Evolutionary conservation across 2,888 invertebrate genomes (phyloP), one percentile per base, ranked within the genome.

Genomic region (Corythucha ciliata): DNA sequence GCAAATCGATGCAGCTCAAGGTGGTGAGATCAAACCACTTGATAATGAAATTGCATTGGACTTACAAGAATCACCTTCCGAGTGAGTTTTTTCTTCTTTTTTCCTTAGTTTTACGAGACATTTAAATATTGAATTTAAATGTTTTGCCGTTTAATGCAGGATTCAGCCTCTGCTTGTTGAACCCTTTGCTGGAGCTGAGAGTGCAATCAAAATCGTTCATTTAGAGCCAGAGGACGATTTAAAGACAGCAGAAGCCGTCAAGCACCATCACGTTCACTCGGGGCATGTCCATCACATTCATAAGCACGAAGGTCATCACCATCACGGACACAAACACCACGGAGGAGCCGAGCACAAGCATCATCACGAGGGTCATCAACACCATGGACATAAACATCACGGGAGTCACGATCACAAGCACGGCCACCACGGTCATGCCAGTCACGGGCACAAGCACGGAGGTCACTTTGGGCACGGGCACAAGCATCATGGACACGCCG

Each of bases 311-410:
- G 60, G 60, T 18, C 59, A 60, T 36, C 56, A 56, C 7, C 58
- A 55, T 7, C 61, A 61, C 32, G 59, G 57, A 4, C 63, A 63
- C 53, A 60, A 62, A 32, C 63, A 63, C 52, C 58, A 58, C 37
- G 63, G 63, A 6, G 58, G 58, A 33, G 59, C 59, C 14, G 61
- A 61, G 16, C 63, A 63, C 52, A 57, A 52, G 6, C 63, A 63
- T 27, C 56, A 60, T 32, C 61, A 60, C 46, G 53, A 54, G 25
- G 60, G 60, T 18, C 59, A 60, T 36, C 56, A 56, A 6, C 58
- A 55, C 7, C 61, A 61, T 29, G 59, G 57, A 4, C 63, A 63
- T 32, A 47, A 57, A 40, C 55, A 55, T 20, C 51, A 55, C 26
- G 53, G 55, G 5, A 47, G 58, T 20, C 61, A 61, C 37, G 55